Conservation (phyloP, 2,113 vertebrate species). For the Erinaceus europaeus region DNA sequence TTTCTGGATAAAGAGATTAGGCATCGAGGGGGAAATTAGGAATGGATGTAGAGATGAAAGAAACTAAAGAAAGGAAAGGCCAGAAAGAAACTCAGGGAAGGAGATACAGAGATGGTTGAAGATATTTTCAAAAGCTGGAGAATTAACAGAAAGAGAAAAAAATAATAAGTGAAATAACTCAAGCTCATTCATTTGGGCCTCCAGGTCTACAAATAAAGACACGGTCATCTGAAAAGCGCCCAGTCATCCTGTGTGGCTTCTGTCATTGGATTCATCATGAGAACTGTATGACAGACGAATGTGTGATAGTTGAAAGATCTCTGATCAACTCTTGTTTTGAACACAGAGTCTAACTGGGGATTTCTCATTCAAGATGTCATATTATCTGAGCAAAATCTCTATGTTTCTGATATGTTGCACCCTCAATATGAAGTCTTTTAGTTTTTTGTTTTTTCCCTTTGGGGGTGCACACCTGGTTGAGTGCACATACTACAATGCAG, state of each 20-base stretch:
- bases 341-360: background rate
- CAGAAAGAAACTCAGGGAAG: background rate
- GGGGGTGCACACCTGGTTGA: too few species aligned
- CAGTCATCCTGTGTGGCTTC: background rate
- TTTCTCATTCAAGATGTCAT: background rate
- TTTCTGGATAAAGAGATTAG: slow-evolving; percentile 30
- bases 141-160: background rate
- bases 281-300: background rate
- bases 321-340: background rate
- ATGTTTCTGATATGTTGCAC: background rate
- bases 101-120: background rate
- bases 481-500: too few species aligned
- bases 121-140: background rate
- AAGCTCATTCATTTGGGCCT: background rate
- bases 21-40: slow-evolving; percentile 17
- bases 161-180: background rate
- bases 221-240: background rate
- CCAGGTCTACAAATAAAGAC: background rate
- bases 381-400: background rate
- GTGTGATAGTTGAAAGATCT: background rate
- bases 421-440: slow-evolving; percentile 18
- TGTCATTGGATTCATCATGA: background rate
- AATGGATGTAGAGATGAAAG: background rate
- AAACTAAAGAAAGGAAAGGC: background rate
- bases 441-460: too few species aligned